Evolutionary conservation across 2,888 invertebrate species (phyloP).

Genomic region (Acronicta aceris): DNA sequence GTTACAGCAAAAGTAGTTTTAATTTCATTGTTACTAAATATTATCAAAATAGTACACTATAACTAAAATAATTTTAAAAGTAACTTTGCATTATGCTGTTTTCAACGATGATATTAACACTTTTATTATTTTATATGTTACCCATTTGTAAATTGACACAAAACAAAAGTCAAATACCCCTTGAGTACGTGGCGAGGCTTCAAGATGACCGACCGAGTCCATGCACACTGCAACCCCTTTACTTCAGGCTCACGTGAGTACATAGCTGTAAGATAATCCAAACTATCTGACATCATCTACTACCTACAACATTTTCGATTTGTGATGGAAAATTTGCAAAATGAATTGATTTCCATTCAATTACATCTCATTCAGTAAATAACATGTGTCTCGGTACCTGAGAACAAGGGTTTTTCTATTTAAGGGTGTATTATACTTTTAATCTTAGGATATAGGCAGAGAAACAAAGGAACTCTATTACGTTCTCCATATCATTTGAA

Average conservation of each 20-base stretch:
- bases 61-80: constrained; percentile 53
- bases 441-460: too few relatives aligned
- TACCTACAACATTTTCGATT: constrained; percentile 4
- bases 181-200: constrained; percentile 75
- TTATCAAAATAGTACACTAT: too few relatives aligned
- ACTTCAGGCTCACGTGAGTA: constrained; percentile 80
- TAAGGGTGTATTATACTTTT: too few relatives aligned
- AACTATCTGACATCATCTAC: constrained; percentile 42
- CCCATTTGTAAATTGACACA: constrained; percentile 90
- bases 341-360: not conserved
- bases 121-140: constrained; percentile 89
- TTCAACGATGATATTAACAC: constrained; percentile 89
- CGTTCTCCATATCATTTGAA: too few relatives aligned
- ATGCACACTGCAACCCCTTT: constrained; percentile 64
- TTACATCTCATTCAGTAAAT: too few relatives aligned
- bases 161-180: constrained; percentile 88
- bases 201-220: constrained; percentile 69
- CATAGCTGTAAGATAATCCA: constrained; percentile 71
- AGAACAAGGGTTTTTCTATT: too few relatives aligned
- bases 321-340: constrained; percentile 11
- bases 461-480: too few relatives aligned
- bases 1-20: constrained; percentile 34
- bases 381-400: too few relatives aligned
- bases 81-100: constrained; percentile 70
- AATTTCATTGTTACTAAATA: constrained; percentile 28